phyloP scores from a whole-genome alignment of 1,140 invertebrate species.

The Papilio dardanus region DNA sequence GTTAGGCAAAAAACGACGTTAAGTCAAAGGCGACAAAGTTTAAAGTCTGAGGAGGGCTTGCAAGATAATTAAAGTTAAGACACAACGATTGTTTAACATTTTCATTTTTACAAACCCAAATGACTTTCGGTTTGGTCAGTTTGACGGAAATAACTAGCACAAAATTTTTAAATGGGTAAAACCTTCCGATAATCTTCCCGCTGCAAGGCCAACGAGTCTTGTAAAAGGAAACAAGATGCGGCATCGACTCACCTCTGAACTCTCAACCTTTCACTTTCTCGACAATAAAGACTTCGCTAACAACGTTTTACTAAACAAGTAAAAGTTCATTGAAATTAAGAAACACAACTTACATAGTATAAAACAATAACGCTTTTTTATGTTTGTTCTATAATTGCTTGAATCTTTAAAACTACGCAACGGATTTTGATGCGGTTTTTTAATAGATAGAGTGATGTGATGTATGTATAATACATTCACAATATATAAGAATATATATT shows the following conservation, averaged over 20 bases:
- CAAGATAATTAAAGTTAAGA: neutral
- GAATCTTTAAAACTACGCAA: too few species aligned
- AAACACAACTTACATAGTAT: neutral
- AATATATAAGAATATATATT: too few species aligned
- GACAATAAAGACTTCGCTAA: neutral
- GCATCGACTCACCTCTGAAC: neutral
- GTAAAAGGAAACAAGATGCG: neutral
- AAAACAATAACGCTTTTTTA: too few species aligned
- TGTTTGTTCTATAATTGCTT: too few species aligned
- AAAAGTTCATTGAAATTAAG: neutral
- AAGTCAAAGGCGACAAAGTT: neutral
- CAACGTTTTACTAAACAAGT: conserved; percentile 1
- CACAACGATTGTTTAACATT: neutral
- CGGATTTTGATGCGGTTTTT: too few species aligned
- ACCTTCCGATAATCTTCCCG: neutral
- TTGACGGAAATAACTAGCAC: neutral
- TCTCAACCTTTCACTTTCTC: conserved; percentile 7
- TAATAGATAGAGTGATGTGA: too few species aligned
- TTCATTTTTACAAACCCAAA: neutral
- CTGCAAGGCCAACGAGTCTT: neutral
- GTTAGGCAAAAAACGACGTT: neutral
- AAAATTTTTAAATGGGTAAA: neutral
- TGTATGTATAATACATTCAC: too few species aligned
- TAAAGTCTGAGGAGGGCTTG: neutral
- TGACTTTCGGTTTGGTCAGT: neutral